These are phyloP conservation scores for Parasteatoda lunata DNA, from an alignment of 2,888 invertebrate species.

Conservation along the genomic window DNA sequence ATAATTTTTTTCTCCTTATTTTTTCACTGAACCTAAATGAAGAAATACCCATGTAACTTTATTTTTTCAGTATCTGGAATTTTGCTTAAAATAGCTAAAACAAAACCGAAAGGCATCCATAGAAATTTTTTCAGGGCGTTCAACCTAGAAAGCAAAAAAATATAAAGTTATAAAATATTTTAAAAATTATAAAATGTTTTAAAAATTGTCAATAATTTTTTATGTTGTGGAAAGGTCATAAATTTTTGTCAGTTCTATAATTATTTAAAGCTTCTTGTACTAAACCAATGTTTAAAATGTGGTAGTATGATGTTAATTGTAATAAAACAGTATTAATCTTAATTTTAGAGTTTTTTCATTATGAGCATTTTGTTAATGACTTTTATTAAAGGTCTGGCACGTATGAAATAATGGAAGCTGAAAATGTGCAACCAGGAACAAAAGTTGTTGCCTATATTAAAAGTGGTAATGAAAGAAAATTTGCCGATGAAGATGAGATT, in stretches of 20 bases:
- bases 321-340: background rate
- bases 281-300: background rate
- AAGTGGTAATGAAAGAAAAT: conserved; percentile 86
- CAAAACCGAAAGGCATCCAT: background rate
- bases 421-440: conserved; percentile 89
- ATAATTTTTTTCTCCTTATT: too few relatives aligned
- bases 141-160: too few relatives aligned
- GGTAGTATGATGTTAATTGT: background rate
- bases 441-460: conserved; percentile 94
- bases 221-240: too few relatives aligned
- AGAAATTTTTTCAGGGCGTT: background rate
- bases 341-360: background rate
- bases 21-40: background rate
- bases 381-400: conserved; percentile 72
- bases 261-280: background rate
- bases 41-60: background rate
- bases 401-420: conserved; percentile 90
- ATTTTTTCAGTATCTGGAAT: background rate
- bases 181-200: too few relatives aligned
- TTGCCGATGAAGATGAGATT: conserved; percentile 83
- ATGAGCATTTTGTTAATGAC: too few relatives aligned
- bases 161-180: too few relatives aligned
- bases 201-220: too few relatives aligned
- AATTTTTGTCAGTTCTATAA: too few relatives aligned
- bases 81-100: background rate